phyloP scores from a whole-genome alignment of 2,797 vertebrate species.

The Gobionotothen gibberifrons region DNA sequence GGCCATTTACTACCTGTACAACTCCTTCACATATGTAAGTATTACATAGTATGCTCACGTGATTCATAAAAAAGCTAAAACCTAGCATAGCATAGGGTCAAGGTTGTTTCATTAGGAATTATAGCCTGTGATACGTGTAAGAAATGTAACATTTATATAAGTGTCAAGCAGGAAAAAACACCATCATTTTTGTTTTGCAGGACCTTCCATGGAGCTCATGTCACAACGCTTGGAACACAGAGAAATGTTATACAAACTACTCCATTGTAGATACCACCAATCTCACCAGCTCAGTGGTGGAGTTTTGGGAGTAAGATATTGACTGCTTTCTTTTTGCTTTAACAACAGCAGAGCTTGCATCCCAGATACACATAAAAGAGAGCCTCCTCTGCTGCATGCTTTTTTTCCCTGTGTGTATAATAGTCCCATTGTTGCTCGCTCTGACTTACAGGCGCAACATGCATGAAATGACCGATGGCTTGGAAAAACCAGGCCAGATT shows the following conservation, averaged over 20 bases:
- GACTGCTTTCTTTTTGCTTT: conserved; percentile 42
- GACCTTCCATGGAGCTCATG: conserved; percentile 96
- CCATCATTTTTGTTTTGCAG: conserved; percentile 77
- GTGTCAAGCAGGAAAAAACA: conserved; percentile 5
- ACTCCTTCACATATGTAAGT: conserved; percentile 96
- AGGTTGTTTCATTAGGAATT: conserved; percentile 21
- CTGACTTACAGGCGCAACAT: conserved; percentile 91
- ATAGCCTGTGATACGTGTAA: conserved; percentile 13
- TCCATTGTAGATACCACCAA: conserved; percentile 92
- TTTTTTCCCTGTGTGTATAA: conserved; percentile 48
- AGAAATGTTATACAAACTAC: conserved; percentile 96
- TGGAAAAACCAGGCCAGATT: conserved; percentile 96
- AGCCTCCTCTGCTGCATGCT: conserved; percentile 54
- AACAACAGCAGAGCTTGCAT: conserved; percentile 49
- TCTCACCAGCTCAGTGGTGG: conserved; percentile 94
- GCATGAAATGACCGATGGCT: conserved; percentile 96
- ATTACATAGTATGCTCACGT: conserved; percentile 22
- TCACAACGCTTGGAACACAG: conserved; percentile 97
- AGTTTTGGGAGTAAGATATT: conserved; percentile 98
- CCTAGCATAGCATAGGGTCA: conserved; percentile 23
- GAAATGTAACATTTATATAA: conserved; percentile 6
- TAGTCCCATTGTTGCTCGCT: conserved; percentile 66
- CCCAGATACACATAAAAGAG: conserved; percentile 48
- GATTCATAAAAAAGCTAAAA: conserved; percentile 15
- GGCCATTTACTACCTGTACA: conserved; percentile 99